These are phyloP conservation scores for Prosopocoilus inquinatus DNA, from an alignment of 2,888 invertebrate species.

Conservation along the genomic window DNA sequence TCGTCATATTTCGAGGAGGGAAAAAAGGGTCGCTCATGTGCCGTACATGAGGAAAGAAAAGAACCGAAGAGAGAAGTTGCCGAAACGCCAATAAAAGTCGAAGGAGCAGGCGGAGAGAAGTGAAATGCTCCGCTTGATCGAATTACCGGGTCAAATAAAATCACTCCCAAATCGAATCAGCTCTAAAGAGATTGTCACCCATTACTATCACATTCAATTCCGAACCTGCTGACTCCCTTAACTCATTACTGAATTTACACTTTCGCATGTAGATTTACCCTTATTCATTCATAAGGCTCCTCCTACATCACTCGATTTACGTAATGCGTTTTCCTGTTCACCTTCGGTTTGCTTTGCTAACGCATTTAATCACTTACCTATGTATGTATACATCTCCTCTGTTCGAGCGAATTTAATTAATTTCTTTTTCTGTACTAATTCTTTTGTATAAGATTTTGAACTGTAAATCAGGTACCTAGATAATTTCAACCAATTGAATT, in stretches of 20 bases:
- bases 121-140: slow-evolving; percentile 36
- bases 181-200: slow-evolving; percentile 49
- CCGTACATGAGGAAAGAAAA: no score
- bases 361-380: no score
- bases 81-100: slow-evolving; percentile 18
- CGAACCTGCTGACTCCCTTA: slow-evolving; percentile 20
- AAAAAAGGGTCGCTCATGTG: no score
- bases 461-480: no score
- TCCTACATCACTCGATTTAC: background rate
- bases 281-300: background rate
- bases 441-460: no score
- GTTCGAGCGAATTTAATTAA: no score
- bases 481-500: no score
- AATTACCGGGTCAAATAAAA: slow-evolving; percentile 51
- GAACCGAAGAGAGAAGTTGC: background rate
- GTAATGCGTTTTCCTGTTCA: background rate
- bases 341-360: no score
- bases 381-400: no score
- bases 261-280: slow-evolving; percentile 19
- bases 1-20: no score
- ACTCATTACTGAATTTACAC: slow-evolving; percentile 30
- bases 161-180: slow-evolving; percentile 48
- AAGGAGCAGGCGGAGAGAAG: slow-evolving; percentile 14
- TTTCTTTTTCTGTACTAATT: no score
- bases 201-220: slow-evolving; percentile 48